Conservation (phyloP, 92 coral and sea anemone species). For the Hydrozoanthus gracilis region DNA sequence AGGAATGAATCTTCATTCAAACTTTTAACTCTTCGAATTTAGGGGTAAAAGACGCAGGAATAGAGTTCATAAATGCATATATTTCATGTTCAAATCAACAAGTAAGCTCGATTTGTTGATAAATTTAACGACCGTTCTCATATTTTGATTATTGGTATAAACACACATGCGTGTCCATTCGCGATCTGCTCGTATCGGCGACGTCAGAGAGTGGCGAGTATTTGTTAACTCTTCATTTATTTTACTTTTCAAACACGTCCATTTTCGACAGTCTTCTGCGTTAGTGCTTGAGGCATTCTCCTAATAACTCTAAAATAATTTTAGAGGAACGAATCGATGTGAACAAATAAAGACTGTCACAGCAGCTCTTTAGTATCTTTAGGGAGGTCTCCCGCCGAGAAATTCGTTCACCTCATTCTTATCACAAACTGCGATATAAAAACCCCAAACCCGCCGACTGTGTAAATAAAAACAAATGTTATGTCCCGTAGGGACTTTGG, state of each 20-base stretch:
- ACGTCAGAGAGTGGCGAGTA: neutral
- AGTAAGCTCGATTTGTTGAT: constrained; percentile 5
- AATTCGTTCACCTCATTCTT: constrained; percentile 28
- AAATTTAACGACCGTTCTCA: neutral
- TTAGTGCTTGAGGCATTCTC: constrained; percentile 24
- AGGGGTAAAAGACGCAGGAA: neutral
- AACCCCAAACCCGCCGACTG: constrained; percentile 48
- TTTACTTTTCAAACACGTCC: constrained; percentile 41
- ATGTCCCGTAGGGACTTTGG: constrained; percentile 33
- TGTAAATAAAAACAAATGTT: constrained; percentile 44
- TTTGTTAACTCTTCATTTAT: constrained; percentile 41
- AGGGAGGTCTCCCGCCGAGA: constrained; percentile 37
- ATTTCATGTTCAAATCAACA: neutral
- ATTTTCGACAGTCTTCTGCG: constrained; percentile 26
- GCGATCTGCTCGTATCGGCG: constrained; percentile 2
- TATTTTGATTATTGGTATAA: neutral
- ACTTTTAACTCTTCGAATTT: neutral
- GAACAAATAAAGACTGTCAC: neutral
- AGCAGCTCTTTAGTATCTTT: constrained; percentile 3
- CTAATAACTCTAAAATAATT: neutral
- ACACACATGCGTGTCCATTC: neutral
- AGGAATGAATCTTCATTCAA: neutral
- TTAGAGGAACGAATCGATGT: constrained; percentile 8
- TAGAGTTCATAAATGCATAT: neutral
- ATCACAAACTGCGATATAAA: constrained; percentile 30